Evolutionary conservation across 2,113 vertebrate species (phyloP).

Genomic region (Equus przewalskii): DNA sequence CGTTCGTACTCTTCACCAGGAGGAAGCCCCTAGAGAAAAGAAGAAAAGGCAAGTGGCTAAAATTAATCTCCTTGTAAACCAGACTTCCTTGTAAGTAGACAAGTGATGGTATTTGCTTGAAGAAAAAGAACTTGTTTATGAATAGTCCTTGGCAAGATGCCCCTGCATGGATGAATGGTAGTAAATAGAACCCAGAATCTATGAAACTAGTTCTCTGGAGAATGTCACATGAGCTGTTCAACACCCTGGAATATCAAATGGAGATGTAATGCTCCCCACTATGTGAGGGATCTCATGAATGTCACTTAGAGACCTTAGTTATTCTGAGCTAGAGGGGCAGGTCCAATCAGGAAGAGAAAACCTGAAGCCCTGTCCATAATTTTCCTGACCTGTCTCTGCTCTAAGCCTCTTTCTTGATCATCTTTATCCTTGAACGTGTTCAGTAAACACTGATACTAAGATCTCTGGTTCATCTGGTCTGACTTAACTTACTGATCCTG

Average conservation of each 20-base stretch:
- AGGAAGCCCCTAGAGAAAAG: not conserved
- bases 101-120: not conserved
- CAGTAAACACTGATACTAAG: not conserved
- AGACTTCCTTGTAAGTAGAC: not conserved
- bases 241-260: not conserved
- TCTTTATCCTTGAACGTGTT: not conserved
- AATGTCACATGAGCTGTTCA: not conserved
- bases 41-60: not conserved
- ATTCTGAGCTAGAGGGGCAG: not conserved
- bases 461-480: not conserved
- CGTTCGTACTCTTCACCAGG: not conserved
- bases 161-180: not conserved
- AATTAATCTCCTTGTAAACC: not conserved
- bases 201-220: not conserved
- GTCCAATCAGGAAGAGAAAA: not conserved
- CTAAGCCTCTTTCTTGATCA: not conserved
- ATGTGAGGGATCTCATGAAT: not conserved
- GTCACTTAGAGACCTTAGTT: not conserved
- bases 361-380: not conserved
- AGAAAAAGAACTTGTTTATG: not conserved
- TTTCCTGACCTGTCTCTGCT: not conserved
- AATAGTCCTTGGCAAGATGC: not conserved
- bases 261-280: not conserved
- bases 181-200: not conserved
- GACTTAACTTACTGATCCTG: not conserved